Conservation (phyloP, 92 coral and sea anemone genomes). For the Montipora capitata region DNA sequence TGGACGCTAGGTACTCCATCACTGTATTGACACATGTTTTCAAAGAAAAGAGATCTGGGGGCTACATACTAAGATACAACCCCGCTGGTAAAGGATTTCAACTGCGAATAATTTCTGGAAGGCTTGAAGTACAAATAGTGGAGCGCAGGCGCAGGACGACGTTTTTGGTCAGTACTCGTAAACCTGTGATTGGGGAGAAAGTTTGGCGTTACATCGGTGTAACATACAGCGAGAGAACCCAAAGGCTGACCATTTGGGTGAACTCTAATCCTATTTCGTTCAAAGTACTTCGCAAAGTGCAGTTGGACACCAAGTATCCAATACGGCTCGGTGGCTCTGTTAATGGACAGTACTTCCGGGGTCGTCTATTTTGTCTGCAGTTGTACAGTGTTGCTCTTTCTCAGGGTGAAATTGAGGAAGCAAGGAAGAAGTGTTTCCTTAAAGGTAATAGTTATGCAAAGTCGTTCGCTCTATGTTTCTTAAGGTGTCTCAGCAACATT, state of each 20-base stretch:
- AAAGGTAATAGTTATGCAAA: background rate
- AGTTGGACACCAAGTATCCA: conserved; percentile 41
- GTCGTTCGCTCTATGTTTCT: background rate
- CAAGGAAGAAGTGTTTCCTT: conserved; percentile 68
- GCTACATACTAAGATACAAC: conserved; percentile 78
- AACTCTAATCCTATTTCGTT: conserved; percentile 27
- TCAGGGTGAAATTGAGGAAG: conserved; percentile 51
- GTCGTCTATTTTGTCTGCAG: conserved; percentile 70
- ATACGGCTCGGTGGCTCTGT: conserved; percentile 55
- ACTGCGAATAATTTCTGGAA: conserved; percentile 46
- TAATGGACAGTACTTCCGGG: conserved; percentile 49
- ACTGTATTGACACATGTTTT: conserved; percentile 52
- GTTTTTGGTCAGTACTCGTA: conserved; percentile 44
- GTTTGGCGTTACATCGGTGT: conserved; percentile 74
- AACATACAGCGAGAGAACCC: conserved; percentile 41
- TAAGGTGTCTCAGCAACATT: too few relatives aligned
- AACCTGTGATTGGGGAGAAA: conserved; percentile 55
- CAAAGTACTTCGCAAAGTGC: conserved; percentile 36
- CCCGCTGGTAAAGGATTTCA: conserved; percentile 74
- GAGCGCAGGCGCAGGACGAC: conserved; percentile 60
- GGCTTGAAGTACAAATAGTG: conserved; percentile 67
- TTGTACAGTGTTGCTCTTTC: conserved; percentile 72
- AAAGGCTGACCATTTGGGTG: conserved; percentile 44
- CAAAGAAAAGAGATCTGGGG: conserved; percentile 1
- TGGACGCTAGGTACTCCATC: conserved; percentile 72